Conservation (phyloP, 2,888 invertebrate species). For the Anorthoa munda region DNA sequence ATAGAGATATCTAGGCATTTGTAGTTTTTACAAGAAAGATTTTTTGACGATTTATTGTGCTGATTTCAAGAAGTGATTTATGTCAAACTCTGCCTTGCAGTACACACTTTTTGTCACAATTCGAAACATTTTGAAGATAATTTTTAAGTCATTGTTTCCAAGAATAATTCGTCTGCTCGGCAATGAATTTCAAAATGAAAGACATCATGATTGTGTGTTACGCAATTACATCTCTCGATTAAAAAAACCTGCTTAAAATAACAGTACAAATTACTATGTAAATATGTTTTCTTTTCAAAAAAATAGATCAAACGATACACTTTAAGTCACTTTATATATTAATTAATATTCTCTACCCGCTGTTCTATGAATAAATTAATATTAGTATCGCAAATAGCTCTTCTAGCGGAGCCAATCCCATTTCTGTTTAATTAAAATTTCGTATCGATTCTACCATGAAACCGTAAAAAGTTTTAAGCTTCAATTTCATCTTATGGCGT, state of each 20-base stretch:
- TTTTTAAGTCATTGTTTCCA: neutral
- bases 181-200: neutral
- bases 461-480: constrained; percentile 46
- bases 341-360: constrained; percentile 48
- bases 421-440: constrained; percentile 56
- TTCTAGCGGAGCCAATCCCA: constrained; percentile 21
- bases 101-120: neutral
- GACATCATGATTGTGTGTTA: neutral
- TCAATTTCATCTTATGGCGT: constrained; percentile 33
- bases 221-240: neutral
- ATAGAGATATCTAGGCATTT: neutral
- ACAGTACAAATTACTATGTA: constrained; percentile 12
- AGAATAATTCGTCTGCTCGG: neutral
- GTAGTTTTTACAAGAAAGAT: neutral
- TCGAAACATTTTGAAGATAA: neutral
- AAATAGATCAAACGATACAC: constrained; percentile 33
- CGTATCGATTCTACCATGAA: constrained; percentile 50
- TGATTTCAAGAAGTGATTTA: neutral
- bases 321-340: constrained; percentile 26
- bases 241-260: constrained; percentile 7
- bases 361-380: constrained; percentile 63
- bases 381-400: constrained; percentile 38
- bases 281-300: constrained; percentile 34
- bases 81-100: too few species aligned
- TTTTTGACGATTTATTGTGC: neutral